Evolutionary conservation across 2,797 vertebrate genomes (phyloP), one percentile per base, ranked within the genome.

Genomic region (Podarcis lilfordi): DNA sequence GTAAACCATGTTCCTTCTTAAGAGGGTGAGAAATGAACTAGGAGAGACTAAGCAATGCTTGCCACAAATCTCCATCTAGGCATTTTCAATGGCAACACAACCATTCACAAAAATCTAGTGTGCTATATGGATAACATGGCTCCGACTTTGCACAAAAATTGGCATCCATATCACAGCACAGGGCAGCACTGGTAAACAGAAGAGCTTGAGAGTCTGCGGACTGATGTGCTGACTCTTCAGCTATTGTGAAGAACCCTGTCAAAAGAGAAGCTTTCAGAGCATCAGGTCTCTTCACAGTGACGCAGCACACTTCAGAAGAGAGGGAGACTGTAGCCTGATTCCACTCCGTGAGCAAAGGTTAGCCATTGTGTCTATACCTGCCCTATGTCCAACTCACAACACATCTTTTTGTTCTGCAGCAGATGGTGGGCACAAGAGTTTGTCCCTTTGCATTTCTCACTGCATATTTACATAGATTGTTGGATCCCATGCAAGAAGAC

Each of bases 81-180:
- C 35, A 81, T 37, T 64, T 66, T 66, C 13, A 64, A 37, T 27
- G 29, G 66, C 81, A 69, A 45, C 40, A 25, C 66, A 32, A 21
- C 61, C 37, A n/a, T 71, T n/a, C 45, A 71, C 13, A 71, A 69
- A 55, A 55, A n/a, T 11, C 45, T 59, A 50, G 23, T 15, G 78
- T 19, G 0, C 0, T 0, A 2, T 0, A 1, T 4, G 25, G 59
- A 91, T 8, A 32, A 1, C 9, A 55, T 88, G 29, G 25, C 66
- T 85, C 55, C 32, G 55, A 85, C 59, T 59, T 15, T 27, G 29
- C 17, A 27, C 27, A 43, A 81, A 66, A 17, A 66, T 13, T 32
- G 61, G 10, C 32, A 64, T 61, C 37, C 19, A 21, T 69, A 82
- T 21, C 71, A 77, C 40, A 61, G 43, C 17, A 8, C 3, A 29